These are phyloP conservation scores for Rallus limicola DNA, from an alignment of 2,113 vertebrate species.

Conservation along the genomic window DNA sequence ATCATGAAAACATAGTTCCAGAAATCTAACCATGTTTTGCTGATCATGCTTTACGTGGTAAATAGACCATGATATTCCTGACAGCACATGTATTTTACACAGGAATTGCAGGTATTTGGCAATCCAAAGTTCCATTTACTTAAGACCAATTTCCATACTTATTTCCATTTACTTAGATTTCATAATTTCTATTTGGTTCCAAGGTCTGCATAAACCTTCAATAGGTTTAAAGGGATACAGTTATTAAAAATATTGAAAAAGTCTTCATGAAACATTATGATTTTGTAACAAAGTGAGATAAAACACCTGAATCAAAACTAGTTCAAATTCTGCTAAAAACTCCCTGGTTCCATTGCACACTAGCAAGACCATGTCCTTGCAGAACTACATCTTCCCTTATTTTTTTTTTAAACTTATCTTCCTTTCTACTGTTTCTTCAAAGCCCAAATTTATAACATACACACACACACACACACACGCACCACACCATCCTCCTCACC, in stretches of 20 bases:
- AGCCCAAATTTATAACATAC: background rate
- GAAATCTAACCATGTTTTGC: background rate
- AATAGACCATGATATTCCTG: background rate
- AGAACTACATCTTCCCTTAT: background rate
- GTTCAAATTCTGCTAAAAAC: background rate
- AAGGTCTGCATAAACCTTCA: background rate
- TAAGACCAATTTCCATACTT: background rate
- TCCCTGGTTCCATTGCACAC: rapidly evolving
- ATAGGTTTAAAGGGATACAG: background rate
- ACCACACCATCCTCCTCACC: too few relatives aligned
- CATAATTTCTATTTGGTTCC: background rate
- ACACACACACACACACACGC: too few relatives aligned
- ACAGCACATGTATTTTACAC: background rate
- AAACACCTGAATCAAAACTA: background rate
- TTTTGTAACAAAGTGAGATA: background rate
- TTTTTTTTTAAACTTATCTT: background rate
- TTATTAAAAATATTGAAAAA: background rate
- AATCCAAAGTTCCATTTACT: background rate
- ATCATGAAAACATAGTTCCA: background rate
- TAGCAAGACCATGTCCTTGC: background rate
- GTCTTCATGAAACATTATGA: background rate
- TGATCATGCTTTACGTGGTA: background rate
- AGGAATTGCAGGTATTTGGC: background rate
- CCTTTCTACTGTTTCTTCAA: background rate
- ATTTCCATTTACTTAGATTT: background rate